These are phyloP conservation scores for Potorous gilbertii DNA, from an alignment of 2,797 vertebrate species.

Conservation along the genomic window DNA sequence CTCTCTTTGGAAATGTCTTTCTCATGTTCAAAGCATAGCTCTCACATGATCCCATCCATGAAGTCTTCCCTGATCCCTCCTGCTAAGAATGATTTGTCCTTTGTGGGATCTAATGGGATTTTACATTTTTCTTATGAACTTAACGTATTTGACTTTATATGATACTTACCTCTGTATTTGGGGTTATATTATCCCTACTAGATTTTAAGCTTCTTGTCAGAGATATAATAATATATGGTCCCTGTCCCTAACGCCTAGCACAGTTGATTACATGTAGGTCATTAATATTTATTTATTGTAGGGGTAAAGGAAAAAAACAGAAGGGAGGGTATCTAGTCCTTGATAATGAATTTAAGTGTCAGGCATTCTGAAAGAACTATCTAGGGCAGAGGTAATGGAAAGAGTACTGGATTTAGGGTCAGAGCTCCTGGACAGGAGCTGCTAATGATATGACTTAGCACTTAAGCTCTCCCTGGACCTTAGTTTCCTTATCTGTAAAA, in stretches of 20 bases:
- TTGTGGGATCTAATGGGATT: background rate
- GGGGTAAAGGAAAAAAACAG: background rate
- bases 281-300: background rate
- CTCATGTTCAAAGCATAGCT: background rate
- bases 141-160: background rate
- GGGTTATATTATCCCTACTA: background rate
- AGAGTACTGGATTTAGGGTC: background rate
- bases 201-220: background rate
- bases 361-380: background rate
- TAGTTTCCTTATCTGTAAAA: background rate
- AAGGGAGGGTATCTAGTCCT: background rate
- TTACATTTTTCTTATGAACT: background rate
- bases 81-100: background rate
- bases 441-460: background rate
- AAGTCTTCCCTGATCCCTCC: background rate
- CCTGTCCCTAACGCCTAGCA: background rate
- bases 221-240: background rate
- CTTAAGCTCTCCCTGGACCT: background rate
- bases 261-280: background rate
- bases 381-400: background rate
- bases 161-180: background rate
- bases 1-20: background rate
- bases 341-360: background rate
- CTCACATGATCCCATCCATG: background rate
- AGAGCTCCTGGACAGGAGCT: background rate